Conservation (phyloP, 2,113 vertebrate genomes). For the Scomber japonicus region DNA sequence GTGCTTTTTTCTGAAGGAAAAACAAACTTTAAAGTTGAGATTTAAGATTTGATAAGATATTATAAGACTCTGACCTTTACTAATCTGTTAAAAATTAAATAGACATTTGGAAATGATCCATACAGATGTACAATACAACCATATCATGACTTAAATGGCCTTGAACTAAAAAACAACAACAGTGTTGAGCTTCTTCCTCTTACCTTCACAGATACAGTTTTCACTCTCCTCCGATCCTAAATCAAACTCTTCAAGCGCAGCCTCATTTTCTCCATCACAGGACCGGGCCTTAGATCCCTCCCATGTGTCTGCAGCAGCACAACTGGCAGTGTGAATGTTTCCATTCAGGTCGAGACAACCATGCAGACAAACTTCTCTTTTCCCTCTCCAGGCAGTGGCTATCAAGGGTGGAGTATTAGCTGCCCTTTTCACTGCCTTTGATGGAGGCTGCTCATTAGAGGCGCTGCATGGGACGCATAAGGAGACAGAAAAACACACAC, state of each 20-base stretch:
- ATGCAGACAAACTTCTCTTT: conserved; percentile 30
- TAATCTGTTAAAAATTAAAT: neutral
- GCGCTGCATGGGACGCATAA: conserved; percentile 58
- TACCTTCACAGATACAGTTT: conserved; percentile 65
- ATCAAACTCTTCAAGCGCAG: conserved; percentile 2
- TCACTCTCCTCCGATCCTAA: conserved; percentile 42
- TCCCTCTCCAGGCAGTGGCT: conserved; percentile 36
- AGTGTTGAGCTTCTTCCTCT: conserved; percentile 14
- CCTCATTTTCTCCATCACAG: conserved; percentile 16
- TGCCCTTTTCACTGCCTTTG: conserved; percentile 71
- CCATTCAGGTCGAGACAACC: conserved; percentile 67
- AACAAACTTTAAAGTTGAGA: neutral
- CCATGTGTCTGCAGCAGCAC: conserved; percentile 36
- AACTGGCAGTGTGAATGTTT: conserved; percentile 55
- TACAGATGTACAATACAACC: neutral
- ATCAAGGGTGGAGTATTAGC: conserved; percentile 31
- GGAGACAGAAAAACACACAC: conserved; percentile 50
- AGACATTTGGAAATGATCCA: neutral
- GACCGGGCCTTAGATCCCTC: conserved; percentile 15
- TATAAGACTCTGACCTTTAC: neutral
- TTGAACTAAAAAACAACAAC: neutral
- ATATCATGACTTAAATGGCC: neutral
- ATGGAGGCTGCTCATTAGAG: conserved; percentile 69
- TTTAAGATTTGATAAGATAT: neutral
- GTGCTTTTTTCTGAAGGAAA: neutral